Conservation (phyloP, 2,113 vertebrate genomes). For the Irena cyanogastra region DNA sequence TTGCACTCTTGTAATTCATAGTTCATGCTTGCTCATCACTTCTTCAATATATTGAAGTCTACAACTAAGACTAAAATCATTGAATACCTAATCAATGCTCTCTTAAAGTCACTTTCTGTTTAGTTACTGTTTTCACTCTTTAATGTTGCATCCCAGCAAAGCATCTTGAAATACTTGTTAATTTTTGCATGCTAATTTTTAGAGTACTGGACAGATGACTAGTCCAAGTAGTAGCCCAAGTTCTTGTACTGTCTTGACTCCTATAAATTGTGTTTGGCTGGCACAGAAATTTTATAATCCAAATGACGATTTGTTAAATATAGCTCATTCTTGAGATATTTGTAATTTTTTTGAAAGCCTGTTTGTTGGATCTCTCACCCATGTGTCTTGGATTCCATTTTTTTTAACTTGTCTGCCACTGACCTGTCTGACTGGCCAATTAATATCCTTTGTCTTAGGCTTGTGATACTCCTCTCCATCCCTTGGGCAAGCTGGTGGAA, state of each 20-base stretch:
- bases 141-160: not conserved
- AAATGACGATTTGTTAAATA: not conserved
- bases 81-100: not conserved
- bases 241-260: not conserved
- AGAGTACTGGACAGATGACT: not conserved
- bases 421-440: not conserved
- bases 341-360: not conserved
- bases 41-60: not conserved
- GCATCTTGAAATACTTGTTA: not conserved
- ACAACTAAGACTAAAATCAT: not conserved
- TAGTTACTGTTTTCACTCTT: not conserved
- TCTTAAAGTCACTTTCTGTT: not conserved
- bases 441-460: conserved; percentile 72
- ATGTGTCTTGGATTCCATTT: not conserved
- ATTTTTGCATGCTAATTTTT: not conserved
- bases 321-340: not conserved
- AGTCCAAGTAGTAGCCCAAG: not conserved
- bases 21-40: not conserved
- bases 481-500: conserved; percentile 89
- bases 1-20: not conserved
- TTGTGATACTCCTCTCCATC: conserved; percentile 94
- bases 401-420: not conserved
- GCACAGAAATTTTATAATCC: not conserved
- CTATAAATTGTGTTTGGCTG: not conserved
- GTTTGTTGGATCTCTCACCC: not conserved